Conservation (phyloP, 2,797 vertebrate species). For the Esox masquinongy region DNA sequence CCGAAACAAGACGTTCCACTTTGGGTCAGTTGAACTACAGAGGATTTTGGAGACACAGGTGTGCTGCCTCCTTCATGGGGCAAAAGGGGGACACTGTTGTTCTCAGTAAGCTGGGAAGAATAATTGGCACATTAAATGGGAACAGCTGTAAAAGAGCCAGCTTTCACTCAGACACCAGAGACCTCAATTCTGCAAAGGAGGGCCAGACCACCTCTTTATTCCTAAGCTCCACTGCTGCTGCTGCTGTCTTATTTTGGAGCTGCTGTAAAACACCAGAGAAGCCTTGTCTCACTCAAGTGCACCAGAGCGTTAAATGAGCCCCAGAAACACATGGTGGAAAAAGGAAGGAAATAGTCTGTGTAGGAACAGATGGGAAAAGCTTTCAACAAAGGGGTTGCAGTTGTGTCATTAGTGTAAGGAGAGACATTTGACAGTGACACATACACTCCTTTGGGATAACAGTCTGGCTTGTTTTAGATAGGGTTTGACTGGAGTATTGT, state of each 20-base stretch:
- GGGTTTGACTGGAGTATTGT: neutral
- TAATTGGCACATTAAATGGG: conserved; percentile 16
- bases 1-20: neutral
- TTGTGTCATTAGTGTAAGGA: conserved; percentile 31
- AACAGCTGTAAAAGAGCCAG: conserved; percentile 30
- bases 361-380: conserved; percentile 28
- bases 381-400: conserved; percentile 27
- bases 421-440: conserved; percentile 25
- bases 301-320: neutral
- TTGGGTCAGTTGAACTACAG: neutral
- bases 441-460: neutral
- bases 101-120: conserved; percentile 7
- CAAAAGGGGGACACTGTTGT: neutral
- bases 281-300: neutral
- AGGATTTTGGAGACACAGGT: neutral
- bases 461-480: neutral
- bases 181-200: conserved; percentile 14
- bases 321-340: conserved; percentile 27
- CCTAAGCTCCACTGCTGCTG: conserved; percentile 3
- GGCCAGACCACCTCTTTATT: neutral
- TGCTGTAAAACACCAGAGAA: conserved; percentile 11
- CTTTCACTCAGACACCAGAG: conserved; percentile 30
- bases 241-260: conserved; percentile 29
- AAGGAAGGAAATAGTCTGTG: conserved; percentile 23
- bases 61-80: neutral